Percentiles rank a stretch among this genome's conserved stretches.
Evolutionary conservation across 2,113 vertebrate genomes (phyloP).

Genomic region (Bambusicola thoracicus): DNA sequence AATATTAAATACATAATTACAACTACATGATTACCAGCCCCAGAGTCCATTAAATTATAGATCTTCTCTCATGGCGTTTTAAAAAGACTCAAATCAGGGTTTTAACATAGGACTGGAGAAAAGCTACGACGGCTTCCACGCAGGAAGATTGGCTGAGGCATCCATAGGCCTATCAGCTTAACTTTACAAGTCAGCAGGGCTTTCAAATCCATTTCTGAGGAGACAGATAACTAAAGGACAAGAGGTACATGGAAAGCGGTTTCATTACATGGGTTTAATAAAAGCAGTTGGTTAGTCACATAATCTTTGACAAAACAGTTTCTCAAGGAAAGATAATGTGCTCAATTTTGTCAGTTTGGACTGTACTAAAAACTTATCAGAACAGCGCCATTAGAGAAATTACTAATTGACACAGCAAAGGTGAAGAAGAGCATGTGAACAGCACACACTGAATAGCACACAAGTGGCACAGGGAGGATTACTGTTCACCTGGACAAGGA

Average conservation of each 20-base stretch:
- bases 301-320: not conserved
- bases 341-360: not conserved
- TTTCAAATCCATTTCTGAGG: not conserved
- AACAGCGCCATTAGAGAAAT: not conserved
- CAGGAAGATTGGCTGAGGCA: not conserved
- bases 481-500: not conserved
- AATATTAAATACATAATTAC: not conserved
- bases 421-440: rapidly evolving
- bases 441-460: not conserved
- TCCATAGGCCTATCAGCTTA: not conserved
- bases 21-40: not conserved
- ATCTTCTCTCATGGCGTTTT: not conserved
- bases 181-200: not conserved
- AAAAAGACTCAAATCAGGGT: not conserved
- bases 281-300: not conserved
- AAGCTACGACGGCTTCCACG: not conserved
- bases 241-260: not conserved
- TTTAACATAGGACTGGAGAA: not conserved
- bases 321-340: not conserved
- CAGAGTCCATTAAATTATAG: not conserved
- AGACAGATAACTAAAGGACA: not conserved
- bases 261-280: not conserved
- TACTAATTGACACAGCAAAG: not conserved
- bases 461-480: not conserved
- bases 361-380: not conserved